Evolutionary conservation across 2,113 vertebrate species (phyloP), one percentile per base, ranked within the genome.

Genomic region (Hymenochirus boettgeri): DNA sequence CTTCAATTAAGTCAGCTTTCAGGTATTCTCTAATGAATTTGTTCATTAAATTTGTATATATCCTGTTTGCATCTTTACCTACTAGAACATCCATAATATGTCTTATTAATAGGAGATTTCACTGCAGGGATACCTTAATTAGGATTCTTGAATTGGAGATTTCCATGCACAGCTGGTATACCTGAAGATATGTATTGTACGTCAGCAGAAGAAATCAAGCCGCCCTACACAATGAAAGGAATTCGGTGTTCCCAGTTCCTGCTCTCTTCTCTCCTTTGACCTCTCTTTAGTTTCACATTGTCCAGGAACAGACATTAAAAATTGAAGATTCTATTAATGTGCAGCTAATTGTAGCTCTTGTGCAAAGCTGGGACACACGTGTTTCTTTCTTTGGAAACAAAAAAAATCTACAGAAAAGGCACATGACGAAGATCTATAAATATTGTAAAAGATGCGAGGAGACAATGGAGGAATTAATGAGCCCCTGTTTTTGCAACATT

Each of bases 401-500:
- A 31, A 52, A 58, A 27, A 60, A 52, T 51, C n/a, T n/a, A n/a
- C n/a, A n/a, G n/a, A 31, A 59, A 67, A 67, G 55, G 58, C 35
- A 42, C 23, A 27, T 29, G 22, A 59, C 55, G 65, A 69, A 53
- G 65, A 69, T 60, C 65, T 69, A 69, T 69, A 69, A 69, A 69
- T 69, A 69, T 69, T 69, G 65, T 69, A 69, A 53, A 69, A 69
- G 65, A 60, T 19, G 35, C 42, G 65, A 53, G 47, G 8, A 60
- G 42, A 69, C 65, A 69, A 69, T 60, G 57, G 65, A 27, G 57
- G 47, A 69, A 57, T 69, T 69, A 69, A 69, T 60, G 65, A 69
- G 47, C 56, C 65, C 56, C 65, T 69, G 56, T 69, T 69, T 69
- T 69, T 69, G 65, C 56, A 69, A 69, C 65, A 69, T 69, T 69